These are phyloP conservation scores for Cyanoramphus novaezelandiae DNA, from an alignment of 2,113 vertebrate genomes.

Conservation along the genomic window DNA sequence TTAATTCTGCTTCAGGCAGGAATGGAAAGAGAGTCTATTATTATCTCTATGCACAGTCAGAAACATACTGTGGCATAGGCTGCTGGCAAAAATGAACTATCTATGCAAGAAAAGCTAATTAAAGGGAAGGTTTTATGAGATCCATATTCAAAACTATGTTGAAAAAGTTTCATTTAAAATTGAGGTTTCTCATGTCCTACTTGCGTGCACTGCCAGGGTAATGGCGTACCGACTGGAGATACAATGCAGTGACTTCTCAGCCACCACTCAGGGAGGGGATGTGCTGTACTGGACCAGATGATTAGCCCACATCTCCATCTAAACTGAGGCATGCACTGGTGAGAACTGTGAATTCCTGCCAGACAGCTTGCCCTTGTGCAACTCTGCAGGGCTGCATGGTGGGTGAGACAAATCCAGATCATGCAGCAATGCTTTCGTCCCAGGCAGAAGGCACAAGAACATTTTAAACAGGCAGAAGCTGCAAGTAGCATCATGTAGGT, in stretches of 20 bases:
- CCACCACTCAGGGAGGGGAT: not conserved
- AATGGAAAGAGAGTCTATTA: not conserved
- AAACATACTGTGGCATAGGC: not conserved
- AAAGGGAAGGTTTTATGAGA: not conserved
- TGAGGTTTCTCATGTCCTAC: not conserved
- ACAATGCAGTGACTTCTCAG: not conserved
- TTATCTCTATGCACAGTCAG: not conserved
- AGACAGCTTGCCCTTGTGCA: not conserved
- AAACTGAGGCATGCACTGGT: not conserved
- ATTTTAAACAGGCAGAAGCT: not conserved
- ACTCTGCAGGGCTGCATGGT: fast-evolving
- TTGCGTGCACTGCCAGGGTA: not conserved
- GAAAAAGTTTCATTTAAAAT: not conserved
- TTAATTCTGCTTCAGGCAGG: slow-evolving; percentile 23
- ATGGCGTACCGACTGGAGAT: not conserved
- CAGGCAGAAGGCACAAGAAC: not conserved
- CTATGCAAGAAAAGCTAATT: slow-evolving; percentile 14
- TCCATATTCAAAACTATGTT: not conserved
- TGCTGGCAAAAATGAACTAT: not conserved
- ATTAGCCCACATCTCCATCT: not conserved
- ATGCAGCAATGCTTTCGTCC: not conserved
- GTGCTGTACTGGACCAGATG: not conserved
- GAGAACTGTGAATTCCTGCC: not conserved
- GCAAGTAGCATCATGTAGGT: not conserved
- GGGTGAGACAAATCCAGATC: not conserved